Conservation (phyloP, 2,113 vertebrate species). For the Camelus dromedarius region DNA sequence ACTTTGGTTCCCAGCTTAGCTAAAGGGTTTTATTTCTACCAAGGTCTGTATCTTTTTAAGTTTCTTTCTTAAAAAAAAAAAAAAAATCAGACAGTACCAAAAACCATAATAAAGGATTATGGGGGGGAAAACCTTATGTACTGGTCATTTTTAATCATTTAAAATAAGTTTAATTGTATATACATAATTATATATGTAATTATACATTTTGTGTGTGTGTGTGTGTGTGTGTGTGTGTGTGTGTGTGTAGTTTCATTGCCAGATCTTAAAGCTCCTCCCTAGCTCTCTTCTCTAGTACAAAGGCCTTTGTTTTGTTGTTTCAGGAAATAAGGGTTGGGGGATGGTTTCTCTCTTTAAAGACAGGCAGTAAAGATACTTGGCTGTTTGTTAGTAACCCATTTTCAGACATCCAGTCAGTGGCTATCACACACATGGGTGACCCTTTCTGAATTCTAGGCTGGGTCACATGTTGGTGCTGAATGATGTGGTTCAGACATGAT, state of each 20-base stretch:
- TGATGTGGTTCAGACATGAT: conserved; percentile 74
- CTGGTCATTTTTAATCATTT: not conserved
- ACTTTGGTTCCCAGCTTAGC: not conserved
- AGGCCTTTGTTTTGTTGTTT: not conserved
- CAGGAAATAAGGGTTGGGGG: not conserved
- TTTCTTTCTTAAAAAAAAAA: conserved; percentile 47
- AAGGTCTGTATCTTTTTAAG: conserved; percentile 45
- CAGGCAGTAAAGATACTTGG: conserved; percentile 21
- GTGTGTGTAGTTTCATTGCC: not conserved
- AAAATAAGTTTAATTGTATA: conserved; percentile 9
- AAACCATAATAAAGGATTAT: conserved; percentile 44
- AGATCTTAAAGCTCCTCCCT: conserved; percentile 3
- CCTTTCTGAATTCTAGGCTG: conserved; percentile 61
- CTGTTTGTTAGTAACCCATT: conserved; percentile 43
- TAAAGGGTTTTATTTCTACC: conserved; percentile 47
- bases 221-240: not conserved
- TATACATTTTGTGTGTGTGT: too few species aligned
- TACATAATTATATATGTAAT: not conserved
- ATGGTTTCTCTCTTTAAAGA: conserved; percentile 2
- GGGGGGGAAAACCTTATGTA: not conserved
- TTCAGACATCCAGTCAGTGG: conserved; percentile 3
- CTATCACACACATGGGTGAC: conserved; percentile 18
- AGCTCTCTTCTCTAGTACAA: not conserved
- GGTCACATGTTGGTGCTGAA: conserved; percentile 62
- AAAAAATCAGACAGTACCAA: not conserved